These are phyloP conservation scores for Apamea anceps DNA, from an alignment of 2,888 invertebrate genomes.

Conservation along the genomic window DNA sequence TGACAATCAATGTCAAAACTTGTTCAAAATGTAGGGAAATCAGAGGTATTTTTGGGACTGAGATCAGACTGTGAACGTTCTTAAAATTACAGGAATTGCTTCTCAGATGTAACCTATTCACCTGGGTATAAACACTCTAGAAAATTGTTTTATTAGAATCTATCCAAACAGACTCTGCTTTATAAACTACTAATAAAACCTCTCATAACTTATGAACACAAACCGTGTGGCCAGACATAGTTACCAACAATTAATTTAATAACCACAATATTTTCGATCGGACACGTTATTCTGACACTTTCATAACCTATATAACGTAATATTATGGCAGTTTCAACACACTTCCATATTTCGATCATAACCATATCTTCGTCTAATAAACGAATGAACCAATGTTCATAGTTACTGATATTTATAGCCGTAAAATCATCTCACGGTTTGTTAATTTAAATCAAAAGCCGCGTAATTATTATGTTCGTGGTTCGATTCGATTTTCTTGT, in stretches of 20 bases:
- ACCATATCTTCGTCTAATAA: slow-evolving; percentile 68
- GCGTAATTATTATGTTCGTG: slow-evolving; percentile 82
- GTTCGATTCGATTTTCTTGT: slow-evolving; percentile 80
- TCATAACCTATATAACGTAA: slow-evolving; percentile 69
- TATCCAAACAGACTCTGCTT: slow-evolving; percentile 37
- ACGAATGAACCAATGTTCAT: slow-evolving; percentile 67
- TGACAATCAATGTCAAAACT: background rate
- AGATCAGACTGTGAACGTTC: background rate
- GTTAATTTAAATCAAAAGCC: slow-evolving; percentile 84
- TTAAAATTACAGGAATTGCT: background rate
- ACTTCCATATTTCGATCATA: slow-evolving; percentile 63
- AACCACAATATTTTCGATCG: slow-evolving; percentile 70
- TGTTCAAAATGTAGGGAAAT: background rate
- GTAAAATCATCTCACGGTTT: slow-evolving; percentile 82
- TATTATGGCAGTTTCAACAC: slow-evolving; percentile 69
- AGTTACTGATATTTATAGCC: slow-evolving; percentile 78
- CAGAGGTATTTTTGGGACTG: background rate
- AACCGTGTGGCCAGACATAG: slow-evolving; percentile 56
- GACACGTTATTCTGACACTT: slow-evolving; percentile 72
- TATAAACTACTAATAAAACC: slow-evolving; percentile 52
- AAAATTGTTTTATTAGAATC: slow-evolving; percentile 26
- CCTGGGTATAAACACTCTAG: background rate
- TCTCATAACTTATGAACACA: slow-evolving; percentile 56
- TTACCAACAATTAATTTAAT: slow-evolving; percentile 64
- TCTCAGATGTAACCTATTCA: background rate